Evolutionary conservation across 2,888 invertebrate genomes (phyloP).

Genomic region (Catocala sponsa): DNA sequence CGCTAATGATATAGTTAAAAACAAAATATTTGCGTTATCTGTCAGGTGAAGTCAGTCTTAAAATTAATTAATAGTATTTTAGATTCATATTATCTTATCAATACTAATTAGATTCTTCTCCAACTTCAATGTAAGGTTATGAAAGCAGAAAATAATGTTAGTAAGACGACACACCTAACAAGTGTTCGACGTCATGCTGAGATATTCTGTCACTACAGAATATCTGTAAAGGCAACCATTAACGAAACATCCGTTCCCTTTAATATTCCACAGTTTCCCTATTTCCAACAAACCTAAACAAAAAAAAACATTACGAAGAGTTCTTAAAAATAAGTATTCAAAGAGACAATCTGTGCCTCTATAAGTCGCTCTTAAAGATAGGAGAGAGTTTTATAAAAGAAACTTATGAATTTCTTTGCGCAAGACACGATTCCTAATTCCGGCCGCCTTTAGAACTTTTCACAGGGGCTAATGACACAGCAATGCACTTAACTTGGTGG

Average conservation of each 20-base stretch:
- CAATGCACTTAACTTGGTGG: constrained; percentile 69
- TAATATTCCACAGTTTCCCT: not conserved
- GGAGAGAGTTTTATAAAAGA: constrained; percentile 45
- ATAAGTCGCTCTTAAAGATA: constrained; percentile 37
- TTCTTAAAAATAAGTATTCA: constrained; percentile 43
- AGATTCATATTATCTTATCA: no score
- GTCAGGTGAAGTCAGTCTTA: no score
- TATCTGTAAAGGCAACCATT: no score
- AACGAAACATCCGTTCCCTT: not conserved
- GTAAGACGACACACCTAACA: no score
- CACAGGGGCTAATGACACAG: constrained; percentile 68
- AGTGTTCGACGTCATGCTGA: no score
- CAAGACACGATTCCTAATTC: constrained; percentile 51
- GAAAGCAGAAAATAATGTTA: no score
- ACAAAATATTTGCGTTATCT: no score
- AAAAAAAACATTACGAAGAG: not conserved
- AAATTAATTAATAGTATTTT: no score
- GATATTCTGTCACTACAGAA: no score
- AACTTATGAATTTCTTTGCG: constrained; percentile 59
- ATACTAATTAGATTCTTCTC: no score
- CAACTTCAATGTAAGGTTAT: no score
- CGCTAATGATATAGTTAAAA: no score
- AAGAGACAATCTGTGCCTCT: constrained; percentile 36
- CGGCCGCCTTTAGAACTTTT: constrained; percentile 52
- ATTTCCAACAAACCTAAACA: not conserved